Percentiles rank a stretch among this genome's conserved stretches.
These are phyloP conservation scores for Amphipoea oculea DNA, from an alignment of 2,888 invertebrate species.

Conservation along the genomic window DNA sequence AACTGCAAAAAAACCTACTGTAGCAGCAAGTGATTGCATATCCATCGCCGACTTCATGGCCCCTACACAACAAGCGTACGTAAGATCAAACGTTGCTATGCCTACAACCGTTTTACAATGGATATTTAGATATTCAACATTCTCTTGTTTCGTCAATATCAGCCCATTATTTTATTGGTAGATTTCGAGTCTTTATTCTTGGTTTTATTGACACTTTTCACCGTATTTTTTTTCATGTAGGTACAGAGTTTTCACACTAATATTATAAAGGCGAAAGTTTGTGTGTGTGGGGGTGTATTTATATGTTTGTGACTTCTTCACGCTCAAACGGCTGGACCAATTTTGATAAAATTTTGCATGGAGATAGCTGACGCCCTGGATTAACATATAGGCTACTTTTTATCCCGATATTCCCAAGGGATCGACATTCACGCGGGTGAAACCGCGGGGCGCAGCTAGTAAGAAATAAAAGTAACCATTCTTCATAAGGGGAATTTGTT, in stretches of 20 bases:
- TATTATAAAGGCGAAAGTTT: too few relatives aligned
- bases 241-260: too few relatives aligned
- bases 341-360: too few relatives aligned
- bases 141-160: slow-evolving; percentile 77
- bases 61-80: slow-evolving; percentile 63
- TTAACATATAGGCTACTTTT: too few relatives aligned
- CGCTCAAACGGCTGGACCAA: too few relatives aligned
- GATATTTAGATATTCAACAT: slow-evolving; percentile 74
- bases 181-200: slow-evolving; percentile 44
- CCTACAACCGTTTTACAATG: slow-evolving; percentile 77
- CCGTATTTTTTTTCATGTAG: neutral
- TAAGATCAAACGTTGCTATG: slow-evolving; percentile 86
- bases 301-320: too few relatives aligned
- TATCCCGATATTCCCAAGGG: too few relatives aligned
- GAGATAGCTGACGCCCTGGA: too few relatives aligned
- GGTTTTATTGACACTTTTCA: slow-evolving; percentile 18
- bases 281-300: too few relatives aligned
- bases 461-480: neutral
- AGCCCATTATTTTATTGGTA: slow-evolving; percentile 78
- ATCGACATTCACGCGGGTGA: too few relatives aligned
- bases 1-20: neutral
- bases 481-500: neutral
- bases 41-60: slow-evolving; percentile 64
- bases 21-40: neutral
- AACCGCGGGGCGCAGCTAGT: too few relatives aligned